These are phyloP conservation scores for Neotoma lepida DNA, from an alignment of 2,113 vertebrate species.

Conservation along the genomic window DNA sequence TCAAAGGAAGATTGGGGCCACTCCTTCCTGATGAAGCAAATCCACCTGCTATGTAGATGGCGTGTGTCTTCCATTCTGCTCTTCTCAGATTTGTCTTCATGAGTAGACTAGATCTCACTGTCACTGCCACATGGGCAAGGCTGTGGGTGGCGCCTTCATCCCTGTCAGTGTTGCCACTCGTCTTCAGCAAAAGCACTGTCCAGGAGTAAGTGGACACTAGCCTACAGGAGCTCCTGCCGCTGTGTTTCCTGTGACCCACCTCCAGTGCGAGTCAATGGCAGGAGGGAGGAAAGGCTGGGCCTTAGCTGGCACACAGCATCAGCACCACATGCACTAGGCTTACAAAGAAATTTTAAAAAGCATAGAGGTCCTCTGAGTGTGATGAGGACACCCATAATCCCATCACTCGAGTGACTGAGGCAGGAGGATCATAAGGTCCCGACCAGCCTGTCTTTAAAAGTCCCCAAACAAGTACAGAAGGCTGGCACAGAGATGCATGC, in stretches of 20 bases:
- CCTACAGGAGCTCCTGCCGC: neutral
- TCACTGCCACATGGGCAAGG: neutral
- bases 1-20: neutral
- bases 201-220: neutral
- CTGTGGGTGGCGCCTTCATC: neutral
- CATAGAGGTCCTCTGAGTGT: neutral
- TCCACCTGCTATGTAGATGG: neutral
- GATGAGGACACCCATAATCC: neutral
- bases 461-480: neutral
- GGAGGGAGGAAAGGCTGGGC: no score
- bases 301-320: neutral
- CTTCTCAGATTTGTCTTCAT: neutral
- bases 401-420: neutral
- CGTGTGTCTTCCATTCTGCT: rapidly evolving
- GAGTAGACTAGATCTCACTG: neutral
- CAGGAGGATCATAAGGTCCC: no score
- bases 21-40: neutral
- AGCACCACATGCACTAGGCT: neutral
- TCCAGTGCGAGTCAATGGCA: no score
- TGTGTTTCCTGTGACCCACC: neutral
- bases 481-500: neutral
- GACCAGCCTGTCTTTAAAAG: neutral
- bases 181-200: neutral
- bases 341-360: neutral
- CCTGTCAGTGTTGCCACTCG: neutral